phyloP scores from a whole-genome alignment of 1,140 invertebrate genomes.

The Nephila pilipes region DNA sequence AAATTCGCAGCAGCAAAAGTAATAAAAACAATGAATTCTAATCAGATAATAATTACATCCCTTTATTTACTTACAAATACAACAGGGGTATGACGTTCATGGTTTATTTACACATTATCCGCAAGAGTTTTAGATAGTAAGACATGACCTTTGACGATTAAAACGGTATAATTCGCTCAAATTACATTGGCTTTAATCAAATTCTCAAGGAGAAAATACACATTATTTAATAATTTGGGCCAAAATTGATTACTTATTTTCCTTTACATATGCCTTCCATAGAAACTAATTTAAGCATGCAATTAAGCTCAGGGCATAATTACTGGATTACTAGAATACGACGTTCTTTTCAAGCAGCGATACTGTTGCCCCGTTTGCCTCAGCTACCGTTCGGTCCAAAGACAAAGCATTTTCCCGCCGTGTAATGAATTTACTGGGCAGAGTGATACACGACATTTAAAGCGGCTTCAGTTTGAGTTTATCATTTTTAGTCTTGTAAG shows the following conservation, averaged over 20 bases:
- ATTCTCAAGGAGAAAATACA: background rate
- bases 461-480: conserved; percentile 57
- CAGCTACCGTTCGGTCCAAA: background rate
- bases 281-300: conserved; percentile 57
- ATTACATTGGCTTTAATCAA: background rate
- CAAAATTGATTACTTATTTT: conserved; percentile 59
- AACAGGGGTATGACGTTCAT: no score
- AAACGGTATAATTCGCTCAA: conserved; percentile 8
- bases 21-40: no score
- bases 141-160: no score
- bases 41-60: no score
- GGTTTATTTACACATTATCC: no score
- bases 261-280: background rate
- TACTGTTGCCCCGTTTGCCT: background rate
- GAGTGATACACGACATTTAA: conserved; percentile 74
- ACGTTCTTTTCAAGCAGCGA: conserved; percentile 16
- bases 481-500: conserved; percentile 60
- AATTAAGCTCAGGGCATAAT: conserved; percentile 60
- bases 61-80: no score
- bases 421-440: conserved; percentile 66
- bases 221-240: conserved; percentile 37
- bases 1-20: no score
- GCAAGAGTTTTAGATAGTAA: no score
- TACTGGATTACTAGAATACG: conserved; percentile 39
- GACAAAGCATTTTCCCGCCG: conserved; percentile 53